Percentiles rank a stretch among this genome's conserved stretches.
Conservation (phyloP, 2,113 vertebrate species). For the Picathartes gymnocephalus region DNA sequence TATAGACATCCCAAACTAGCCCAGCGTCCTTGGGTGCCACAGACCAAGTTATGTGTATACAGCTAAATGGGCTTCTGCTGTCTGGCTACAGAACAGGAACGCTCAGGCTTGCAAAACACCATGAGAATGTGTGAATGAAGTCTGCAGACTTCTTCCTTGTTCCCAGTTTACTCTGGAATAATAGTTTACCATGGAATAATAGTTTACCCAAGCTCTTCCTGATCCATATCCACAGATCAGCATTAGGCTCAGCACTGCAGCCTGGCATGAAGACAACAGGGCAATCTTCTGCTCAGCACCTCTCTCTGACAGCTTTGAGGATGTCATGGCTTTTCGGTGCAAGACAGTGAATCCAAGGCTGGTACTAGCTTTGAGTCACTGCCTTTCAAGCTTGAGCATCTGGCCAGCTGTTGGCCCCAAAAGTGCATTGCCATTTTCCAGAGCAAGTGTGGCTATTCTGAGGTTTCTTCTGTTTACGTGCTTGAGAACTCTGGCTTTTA, state of each 20-base stretch:
- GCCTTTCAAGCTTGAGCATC: neutral
- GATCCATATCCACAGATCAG: conserved; percentile 1
- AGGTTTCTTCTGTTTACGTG: neutral
- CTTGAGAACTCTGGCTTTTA: neutral
- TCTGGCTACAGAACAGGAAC: neutral
- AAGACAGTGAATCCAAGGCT: neutral
- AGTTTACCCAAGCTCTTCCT: neutral
- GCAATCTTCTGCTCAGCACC: neutral
- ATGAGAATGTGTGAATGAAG: neutral
- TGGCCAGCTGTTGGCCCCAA: neutral
- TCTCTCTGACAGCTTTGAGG: neutral
- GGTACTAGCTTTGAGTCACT: neutral
- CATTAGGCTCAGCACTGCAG: neutral
- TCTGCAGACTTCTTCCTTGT: conserved; percentile 18
- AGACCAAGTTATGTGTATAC: neutral
- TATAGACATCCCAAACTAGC: neutral
- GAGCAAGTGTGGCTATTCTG: neutral
- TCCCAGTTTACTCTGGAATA: neutral
- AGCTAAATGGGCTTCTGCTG: neutral
- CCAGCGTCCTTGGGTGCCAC: neutral
- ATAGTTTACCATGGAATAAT: neutral
- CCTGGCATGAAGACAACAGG: neutral
- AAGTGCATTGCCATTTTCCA: neutral
- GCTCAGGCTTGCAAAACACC: conserved; percentile 23
- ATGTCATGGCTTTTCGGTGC: neutral